phyloP scores from a whole-genome alignment of 2,113 vertebrate genomes.

The Stigmatopora argus region DNA sequence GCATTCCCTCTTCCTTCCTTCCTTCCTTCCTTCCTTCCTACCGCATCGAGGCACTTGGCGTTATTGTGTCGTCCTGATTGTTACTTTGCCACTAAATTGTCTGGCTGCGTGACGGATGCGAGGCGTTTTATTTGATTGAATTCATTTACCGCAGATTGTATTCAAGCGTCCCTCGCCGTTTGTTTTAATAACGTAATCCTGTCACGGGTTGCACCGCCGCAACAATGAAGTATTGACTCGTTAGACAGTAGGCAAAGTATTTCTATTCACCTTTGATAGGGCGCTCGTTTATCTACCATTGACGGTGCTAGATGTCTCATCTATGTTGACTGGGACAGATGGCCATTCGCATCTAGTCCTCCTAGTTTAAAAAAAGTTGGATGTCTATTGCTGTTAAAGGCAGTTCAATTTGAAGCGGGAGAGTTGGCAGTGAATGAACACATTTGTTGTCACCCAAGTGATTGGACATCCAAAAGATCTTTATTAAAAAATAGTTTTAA shows the following conservation, averaged over 20 bases:
- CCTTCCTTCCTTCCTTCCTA: background rate
- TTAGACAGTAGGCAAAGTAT: background rate
- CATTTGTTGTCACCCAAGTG: no score
- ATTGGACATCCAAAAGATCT: no score
- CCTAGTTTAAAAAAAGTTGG: no score
- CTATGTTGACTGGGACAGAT: no score
- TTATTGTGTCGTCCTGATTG: slow-evolving; percentile 39
- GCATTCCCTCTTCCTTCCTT: background rate
- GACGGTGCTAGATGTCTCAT: no score
- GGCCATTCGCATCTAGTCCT: no score
- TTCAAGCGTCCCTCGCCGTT: slow-evolving; percentile 4
- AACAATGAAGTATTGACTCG: background rate
- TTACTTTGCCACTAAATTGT: slow-evolving; percentile 11
- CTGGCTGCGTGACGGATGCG: slow-evolving; percentile 10
- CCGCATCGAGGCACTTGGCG: slow-evolving; percentile 18
- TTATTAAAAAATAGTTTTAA: no score
- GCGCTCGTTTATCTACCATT: no score
- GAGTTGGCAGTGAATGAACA: no score
- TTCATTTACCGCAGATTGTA: slow-evolving; percentile 18
- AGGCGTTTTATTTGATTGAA: slow-evolving; percentile 23
- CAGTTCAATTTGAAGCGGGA: no score
- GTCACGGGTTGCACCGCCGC: background rate
- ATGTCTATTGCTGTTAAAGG: no score
- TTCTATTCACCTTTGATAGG: background rate
- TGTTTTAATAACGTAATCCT: background rate